These are phyloP conservation scores for Ennomos fuscantarius DNA, from an alignment of 2,888 invertebrate species.

Conservation along the genomic window DNA sequence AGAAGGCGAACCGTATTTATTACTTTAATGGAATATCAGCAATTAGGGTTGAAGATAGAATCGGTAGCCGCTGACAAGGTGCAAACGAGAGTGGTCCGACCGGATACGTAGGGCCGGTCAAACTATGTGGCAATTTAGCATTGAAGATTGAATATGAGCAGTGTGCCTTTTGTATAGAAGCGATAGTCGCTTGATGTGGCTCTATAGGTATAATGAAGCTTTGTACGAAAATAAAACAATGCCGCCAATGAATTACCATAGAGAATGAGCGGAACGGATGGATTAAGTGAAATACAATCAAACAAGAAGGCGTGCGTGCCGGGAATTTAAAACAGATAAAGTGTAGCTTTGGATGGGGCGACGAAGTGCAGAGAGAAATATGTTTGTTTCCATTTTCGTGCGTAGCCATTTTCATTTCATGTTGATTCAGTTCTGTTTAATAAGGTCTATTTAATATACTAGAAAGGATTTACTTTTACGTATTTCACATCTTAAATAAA, in stretches of 20 bases:
- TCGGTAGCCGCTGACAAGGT: constrained; percentile 83
- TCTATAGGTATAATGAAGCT: constrained; percentile 48
- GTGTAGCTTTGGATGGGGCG: constrained; percentile 50
- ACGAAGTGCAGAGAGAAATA: constrained; percentile 52
- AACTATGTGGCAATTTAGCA: constrained; percentile 49
- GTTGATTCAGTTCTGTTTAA: constrained; percentile 39
- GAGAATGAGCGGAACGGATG: constrained; percentile 79
- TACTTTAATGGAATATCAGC: constrained; percentile 84
- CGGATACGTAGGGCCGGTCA: constrained; percentile 67
- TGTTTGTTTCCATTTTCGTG: constrained; percentile 55
- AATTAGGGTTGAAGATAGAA: constrained; percentile 80
- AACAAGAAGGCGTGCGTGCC: constrained; percentile 71
- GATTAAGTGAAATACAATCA: constrained; percentile 81
- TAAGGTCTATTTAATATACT: too few relatives aligned
- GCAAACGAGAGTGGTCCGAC: constrained; percentile 80
- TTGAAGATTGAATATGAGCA: constrained; percentile 44
- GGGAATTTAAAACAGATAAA: constrained; percentile 63
- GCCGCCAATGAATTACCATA: constrained; percentile 78
- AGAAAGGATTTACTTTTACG: constrained; percentile 33
- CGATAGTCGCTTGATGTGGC: constrained; percentile 45
- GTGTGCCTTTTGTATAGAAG: constrained; percentile 46
- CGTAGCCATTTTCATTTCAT: constrained; percentile 47
- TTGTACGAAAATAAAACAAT: constrained; percentile 77
- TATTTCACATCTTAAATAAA: background rate
- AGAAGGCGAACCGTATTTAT: constrained; percentile 78